Percentiles rank a stretch among this genome's conserved stretches.
Evolutionary conservation across 2,888 invertebrate species (phyloP).

Genomic region (Eupithecia insigniata): DNA sequence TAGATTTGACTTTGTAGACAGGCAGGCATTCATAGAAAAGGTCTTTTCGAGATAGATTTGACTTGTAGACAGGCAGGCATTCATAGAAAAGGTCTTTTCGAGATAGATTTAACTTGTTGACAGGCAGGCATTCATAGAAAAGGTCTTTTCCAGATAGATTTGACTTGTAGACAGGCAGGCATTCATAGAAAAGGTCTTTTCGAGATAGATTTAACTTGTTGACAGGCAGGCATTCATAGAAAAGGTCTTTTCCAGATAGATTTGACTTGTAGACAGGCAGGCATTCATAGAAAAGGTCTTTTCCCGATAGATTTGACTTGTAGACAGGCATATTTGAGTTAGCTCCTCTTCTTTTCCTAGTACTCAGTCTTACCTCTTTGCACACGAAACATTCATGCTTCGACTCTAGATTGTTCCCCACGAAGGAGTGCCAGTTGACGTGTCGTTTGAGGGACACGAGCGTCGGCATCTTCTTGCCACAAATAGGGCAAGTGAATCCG

Average conservation of each 20-base stretch:
- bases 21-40: too few species aligned
- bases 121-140: too few species aligned
- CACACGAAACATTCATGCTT: conserved; percentile 75
- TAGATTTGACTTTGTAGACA: background rate
- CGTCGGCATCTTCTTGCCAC: conserved; percentile 75
- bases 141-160: background rate
- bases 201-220: background rate
- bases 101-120: background rate
- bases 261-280: background rate
- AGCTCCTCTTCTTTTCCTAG: background rate
- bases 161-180: background rate
- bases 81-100: background rate
- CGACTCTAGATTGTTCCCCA: conserved; percentile 70
- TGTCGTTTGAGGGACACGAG: conserved; percentile 75
- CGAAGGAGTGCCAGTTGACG: conserved; percentile 76
- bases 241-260: background rate
- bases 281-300: too few species aligned
- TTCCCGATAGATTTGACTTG: background rate
- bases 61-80: background rate
- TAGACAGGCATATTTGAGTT: background rate
- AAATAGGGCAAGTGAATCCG: conserved; percentile 77
- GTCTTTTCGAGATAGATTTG: background rate
- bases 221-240: too few species aligned
- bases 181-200: too few species aligned
- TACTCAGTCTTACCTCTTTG: conserved; percentile 65